A percentile compares a stretch with the other conserved stretches of the same genome.
Conservation (phyloP, 2,113 vertebrate species). For the Orycteropus afer region DNA sequence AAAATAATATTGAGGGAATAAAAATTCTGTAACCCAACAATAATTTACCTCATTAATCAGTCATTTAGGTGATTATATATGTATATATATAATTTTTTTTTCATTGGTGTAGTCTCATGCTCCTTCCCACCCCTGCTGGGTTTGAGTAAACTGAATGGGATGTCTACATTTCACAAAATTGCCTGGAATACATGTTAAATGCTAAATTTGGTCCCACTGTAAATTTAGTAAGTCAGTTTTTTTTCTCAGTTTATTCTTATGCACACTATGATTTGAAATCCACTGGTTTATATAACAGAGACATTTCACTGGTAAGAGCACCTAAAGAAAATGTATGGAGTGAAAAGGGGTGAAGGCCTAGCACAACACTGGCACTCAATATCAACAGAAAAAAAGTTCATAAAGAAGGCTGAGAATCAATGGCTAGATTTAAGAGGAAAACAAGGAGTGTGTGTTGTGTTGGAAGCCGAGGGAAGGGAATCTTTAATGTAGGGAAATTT, state of each 20-base stretch:
- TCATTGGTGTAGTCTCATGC: too few species aligned
- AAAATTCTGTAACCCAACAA: neutral
- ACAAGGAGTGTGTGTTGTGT: neutral
- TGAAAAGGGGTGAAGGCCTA: neutral
- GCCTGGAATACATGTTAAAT: neutral
- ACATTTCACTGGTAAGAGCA: neutral
- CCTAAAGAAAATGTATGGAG: neutral
- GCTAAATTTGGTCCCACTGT: neutral
- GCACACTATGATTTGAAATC: neutral
- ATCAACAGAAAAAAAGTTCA: neutral
- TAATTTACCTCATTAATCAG: neutral
- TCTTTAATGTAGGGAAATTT: neutral
- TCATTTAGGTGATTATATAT: conserved; percentile 35
- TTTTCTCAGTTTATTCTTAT: neutral
- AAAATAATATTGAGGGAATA: neutral
- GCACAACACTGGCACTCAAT: neutral
- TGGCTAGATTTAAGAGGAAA: neutral
- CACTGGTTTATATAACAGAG: neutral
- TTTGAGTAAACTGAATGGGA: neutral
- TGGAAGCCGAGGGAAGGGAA: neutral
- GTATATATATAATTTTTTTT: too few species aligned
- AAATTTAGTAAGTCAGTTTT: neutral
- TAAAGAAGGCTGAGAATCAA: neutral
- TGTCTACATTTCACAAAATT: neutral
- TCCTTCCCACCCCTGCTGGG: too few species aligned